Conservation (phyloP, 2,113 vertebrate genomes). For the Nothocercus nigrocapillus region DNA sequence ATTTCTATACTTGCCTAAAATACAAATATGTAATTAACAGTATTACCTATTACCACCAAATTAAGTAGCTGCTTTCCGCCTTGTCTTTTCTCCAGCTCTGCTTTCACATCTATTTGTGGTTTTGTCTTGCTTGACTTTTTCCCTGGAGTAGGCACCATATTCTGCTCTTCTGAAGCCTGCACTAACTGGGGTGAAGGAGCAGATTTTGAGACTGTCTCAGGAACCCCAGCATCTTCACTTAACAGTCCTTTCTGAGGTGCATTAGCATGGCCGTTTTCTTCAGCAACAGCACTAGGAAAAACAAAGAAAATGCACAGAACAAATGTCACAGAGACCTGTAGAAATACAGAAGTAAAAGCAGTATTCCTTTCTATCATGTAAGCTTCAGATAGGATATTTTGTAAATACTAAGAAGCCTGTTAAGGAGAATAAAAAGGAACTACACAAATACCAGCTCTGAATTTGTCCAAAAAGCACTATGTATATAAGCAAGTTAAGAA, state of each 20-base stretch:
- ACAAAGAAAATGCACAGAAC: slow-evolving; percentile 42
- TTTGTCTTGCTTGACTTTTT: slow-evolving; percentile 87
- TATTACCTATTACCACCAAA: slow-evolving; percentile 94
- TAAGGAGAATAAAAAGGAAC: slow-evolving; percentile 42
- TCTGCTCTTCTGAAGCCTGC: slow-evolving; percentile 79
- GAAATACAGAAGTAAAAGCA: not conserved
- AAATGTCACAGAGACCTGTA: not conserved
- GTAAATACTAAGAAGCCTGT: not conserved
- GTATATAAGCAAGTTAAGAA: slow-evolving; percentile 46
- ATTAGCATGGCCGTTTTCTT: slow-evolving; percentile 82
- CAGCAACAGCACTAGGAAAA: slow-evolving; percentile 68
- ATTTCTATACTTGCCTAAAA: not conserved
- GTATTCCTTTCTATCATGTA: not conserved
- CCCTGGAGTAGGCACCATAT: slow-evolving; percentile 64
- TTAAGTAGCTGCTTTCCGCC: slow-evolving; percentile 95
- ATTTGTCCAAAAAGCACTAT: not conserved
- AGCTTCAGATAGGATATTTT: not conserved
- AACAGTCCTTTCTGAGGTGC: slow-evolving; percentile 75
- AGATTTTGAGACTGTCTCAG: slow-evolving; percentile 76
- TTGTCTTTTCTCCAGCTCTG: slow-evolving; percentile 94
- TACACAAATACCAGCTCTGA: slow-evolving; percentile 21
- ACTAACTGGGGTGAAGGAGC: slow-evolving; percentile 33
- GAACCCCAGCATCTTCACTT: slow-evolving; percentile 68
- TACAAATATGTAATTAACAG: not conserved
- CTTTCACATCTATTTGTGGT: slow-evolving; percentile 89